Evolutionary conservation across 2,113 vertebrate species (phyloP).

Genomic region (Leucosticte australis): DNA sequence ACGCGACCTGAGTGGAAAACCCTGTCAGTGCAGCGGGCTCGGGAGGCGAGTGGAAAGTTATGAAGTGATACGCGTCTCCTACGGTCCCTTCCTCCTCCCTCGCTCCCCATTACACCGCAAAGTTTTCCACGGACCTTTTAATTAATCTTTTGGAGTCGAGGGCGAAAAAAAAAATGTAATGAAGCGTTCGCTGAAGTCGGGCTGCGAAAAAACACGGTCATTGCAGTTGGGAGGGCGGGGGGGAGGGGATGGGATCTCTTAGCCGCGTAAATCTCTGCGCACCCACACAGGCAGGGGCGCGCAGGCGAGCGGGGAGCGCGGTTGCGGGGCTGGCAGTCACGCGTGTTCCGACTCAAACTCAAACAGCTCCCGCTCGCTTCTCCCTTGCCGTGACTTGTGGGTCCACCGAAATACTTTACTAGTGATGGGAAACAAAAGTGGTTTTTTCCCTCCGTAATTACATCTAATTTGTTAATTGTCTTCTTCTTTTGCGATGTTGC

Average conservation of each 20-base stretch:
- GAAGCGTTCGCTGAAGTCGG: not conserved
- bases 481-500: slow-evolving; percentile 35
- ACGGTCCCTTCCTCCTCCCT: not conserved
- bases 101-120: not conserved
- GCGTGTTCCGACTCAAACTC: not conserved
- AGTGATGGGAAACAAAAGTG: slow-evolving; percentile 35
- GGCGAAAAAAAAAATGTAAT: not conserved
- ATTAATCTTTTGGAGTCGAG: not conserved
- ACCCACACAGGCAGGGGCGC: not conserved
- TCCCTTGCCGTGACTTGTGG: not conserved
- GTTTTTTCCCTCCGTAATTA: slow-evolving; percentile 33
- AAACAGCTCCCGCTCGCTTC: not conserved
- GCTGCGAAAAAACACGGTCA: not conserved
- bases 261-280: not conserved
- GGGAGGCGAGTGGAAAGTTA: slow-evolving; percentile 2
- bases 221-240: not conserved
- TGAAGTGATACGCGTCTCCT: not conserved
- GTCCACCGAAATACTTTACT: not conserved
- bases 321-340: not conserved
- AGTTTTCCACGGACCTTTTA: slow-evolving; percentile 28
- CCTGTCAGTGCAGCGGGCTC: not conserved
- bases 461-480: slow-evolving; percentile 66
- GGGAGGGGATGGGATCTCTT: not conserved
- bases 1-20: not conserved
- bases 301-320: not conserved